Evolutionary conservation across 2,113 vertebrate genomes (phyloP).

Genomic region (Fregata magnificens): DNA sequence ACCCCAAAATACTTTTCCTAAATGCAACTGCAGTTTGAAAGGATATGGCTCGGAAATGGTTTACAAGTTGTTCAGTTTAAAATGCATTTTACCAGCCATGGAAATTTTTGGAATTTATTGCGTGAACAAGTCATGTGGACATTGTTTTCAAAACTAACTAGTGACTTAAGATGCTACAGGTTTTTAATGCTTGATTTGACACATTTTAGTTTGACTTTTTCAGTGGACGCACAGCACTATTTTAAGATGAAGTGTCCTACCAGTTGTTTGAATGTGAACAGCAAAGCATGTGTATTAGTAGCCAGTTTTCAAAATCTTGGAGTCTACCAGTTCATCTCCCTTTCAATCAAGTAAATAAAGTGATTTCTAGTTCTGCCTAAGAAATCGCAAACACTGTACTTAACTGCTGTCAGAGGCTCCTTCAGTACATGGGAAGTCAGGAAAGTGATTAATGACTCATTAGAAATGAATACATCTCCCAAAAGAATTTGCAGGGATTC

Average conservation of each 20-base stretch:
- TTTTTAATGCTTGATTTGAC: not conserved
- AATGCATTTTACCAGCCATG: not conserved
- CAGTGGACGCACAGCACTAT: not conserved
- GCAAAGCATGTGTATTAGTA: not conserved
- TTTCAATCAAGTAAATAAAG: not conserved
- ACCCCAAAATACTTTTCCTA: not conserved
- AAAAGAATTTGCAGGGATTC: not conserved
- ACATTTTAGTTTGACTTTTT: not conserved
- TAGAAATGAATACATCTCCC: conserved; percentile 25
- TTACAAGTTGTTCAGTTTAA: not conserved
- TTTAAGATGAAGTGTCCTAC: not conserved
- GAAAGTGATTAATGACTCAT: conserved; percentile 12
- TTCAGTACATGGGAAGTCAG: not conserved
- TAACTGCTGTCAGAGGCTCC: not conserved
- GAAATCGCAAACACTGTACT: not conserved
- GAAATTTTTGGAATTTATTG: not conserved
- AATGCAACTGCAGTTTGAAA: not conserved
- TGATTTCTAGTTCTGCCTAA: not conserved
- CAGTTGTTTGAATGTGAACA: not conserved
- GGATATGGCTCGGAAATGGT: not conserved
- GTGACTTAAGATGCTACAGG: not conserved
- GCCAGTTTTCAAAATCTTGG: not conserved
- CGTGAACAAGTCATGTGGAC: not conserved
- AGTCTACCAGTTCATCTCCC: not conserved
- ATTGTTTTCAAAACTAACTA: not conserved